phyloP scores from a whole-genome alignment of 2,888 invertebrate genomes.

The Dolichopus griseipennis region DNA sequence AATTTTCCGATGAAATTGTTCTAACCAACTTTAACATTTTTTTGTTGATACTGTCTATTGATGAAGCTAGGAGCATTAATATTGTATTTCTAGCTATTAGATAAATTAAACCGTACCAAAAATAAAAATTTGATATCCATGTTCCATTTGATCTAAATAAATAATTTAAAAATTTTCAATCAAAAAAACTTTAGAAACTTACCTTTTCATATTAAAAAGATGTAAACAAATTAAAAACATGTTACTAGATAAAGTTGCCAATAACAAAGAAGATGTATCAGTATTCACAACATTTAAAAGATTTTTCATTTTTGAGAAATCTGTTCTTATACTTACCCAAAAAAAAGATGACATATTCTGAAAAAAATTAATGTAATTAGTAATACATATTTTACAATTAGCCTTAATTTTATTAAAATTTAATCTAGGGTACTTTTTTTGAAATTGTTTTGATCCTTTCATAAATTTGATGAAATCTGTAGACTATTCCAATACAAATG shows the following conservation, averaged over 20 bases:
- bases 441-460: slow-evolving; percentile 43
- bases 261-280: slow-evolving; percentile 53
- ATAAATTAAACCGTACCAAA: slow-evolving; percentile 49
- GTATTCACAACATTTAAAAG: slow-evolving; percentile 54
- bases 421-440: slow-evolving; percentile 40
- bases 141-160: background rate
- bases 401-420: too few relatives aligned
- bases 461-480: slow-evolving; percentile 56
- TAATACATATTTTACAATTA: background rate
- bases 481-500: slow-evolving; percentile 56
- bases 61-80: slow-evolving; percentile 48
- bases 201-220: slow-evolving; percentile 50
- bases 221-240: slow-evolving; percentile 69
- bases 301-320: slow-evolving; percentile 55
- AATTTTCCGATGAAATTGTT: slow-evolving; percentile 42
- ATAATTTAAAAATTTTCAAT: background rate
- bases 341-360: slow-evolving; percentile 36
- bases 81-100: slow-evolving; percentile 46
- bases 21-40: slow-evolving; percentile 44
- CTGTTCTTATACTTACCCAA: slow-evolving; percentile 59
- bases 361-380: too few relatives aligned
- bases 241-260: slow-evolving; percentile 60
- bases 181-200: background rate
- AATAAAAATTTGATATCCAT: slow-evolving; percentile 44
- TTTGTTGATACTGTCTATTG: slow-evolving; percentile 47